These are phyloP conservation scores for Cephalopterus ornatus DNA, from an alignment of 2,113 vertebrate genomes.

Conservation along the genomic window DNA sequence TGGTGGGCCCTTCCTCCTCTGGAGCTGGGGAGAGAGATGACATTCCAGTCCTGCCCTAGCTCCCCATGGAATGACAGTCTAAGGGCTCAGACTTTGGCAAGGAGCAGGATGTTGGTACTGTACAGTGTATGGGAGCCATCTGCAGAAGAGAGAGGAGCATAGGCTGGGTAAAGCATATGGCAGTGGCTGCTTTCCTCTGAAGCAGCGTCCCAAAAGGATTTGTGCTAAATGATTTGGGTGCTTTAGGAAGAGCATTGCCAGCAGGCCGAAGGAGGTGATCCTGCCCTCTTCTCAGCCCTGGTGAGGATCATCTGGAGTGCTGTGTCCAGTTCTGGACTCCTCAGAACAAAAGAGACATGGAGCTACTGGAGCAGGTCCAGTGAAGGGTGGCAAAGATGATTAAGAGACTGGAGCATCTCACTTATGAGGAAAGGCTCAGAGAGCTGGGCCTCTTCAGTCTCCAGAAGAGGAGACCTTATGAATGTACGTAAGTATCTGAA, in stretches of 20 bases:
- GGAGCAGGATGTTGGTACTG: not conserved
- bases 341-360: not conserved
- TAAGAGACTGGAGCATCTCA: not conserved
- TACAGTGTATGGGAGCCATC: not conserved
- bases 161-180: accelerated
- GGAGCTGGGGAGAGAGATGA: not conserved
- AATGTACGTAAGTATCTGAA: not conserved
- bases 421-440: not conserved
- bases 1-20: not conserved
- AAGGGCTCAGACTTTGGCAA: not conserved
- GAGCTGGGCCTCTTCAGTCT: not conserved
- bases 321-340: not conserved
- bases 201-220: not conserved
- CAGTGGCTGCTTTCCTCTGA: not conserved
- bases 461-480: not conserved
- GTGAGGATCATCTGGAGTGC: not conserved
- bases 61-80: not conserved
- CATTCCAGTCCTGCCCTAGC: not conserved
- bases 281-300: not conserved
- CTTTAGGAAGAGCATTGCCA: not conserved
- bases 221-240: not conserved
- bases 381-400: not conserved
- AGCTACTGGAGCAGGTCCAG: accelerated
- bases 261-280: not conserved
- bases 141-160: not conserved